These are phyloP conservation scores for Tridacna crocea DNA, from an alignment of 2,888 invertebrate species.

Conservation along the genomic window DNA sequence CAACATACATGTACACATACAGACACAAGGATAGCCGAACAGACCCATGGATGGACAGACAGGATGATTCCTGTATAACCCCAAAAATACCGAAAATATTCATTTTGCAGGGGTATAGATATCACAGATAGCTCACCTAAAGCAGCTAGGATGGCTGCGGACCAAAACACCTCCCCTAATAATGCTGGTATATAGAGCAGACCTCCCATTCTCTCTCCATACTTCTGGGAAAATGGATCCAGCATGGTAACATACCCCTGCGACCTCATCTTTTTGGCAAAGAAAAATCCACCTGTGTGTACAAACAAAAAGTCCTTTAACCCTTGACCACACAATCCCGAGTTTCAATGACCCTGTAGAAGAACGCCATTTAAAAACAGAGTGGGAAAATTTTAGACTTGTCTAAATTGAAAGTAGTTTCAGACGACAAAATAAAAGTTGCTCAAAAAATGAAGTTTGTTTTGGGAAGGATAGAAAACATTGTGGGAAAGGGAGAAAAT, in stretches of 20 bases:
- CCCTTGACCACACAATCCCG: no score
- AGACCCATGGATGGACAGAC: no score
- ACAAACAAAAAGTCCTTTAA: background rate
- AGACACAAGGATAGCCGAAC: slow-evolving; percentile 95
- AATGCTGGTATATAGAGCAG: slow-evolving; percentile 97
- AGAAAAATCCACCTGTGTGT: slow-evolving; percentile 94
- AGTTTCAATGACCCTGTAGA: no score
- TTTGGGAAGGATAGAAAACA: no score
- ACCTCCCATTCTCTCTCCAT: slow-evolving; percentile 99
- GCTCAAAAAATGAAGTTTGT: no score
- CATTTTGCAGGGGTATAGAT: no score
- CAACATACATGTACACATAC: slow-evolving; percentile 98
- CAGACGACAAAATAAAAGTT: no score
- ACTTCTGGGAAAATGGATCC: slow-evolving; percentile 98
- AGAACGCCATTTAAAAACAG: no score
- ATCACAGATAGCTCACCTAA: slow-evolving; percentile 87
- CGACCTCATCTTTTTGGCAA: slow-evolving; percentile 98
- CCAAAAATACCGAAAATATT: slow-evolving; percentile 97
- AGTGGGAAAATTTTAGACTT: no score
- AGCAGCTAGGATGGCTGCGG: slow-evolving; percentile 98
- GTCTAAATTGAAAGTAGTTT: no score
- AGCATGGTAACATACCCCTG: slow-evolving; percentile 99
- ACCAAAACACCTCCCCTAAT: slow-evolving; percentile 99
- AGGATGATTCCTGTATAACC: slow-evolving; percentile 96
- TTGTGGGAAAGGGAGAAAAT: no score